Conservation (phyloP, 2,888 invertebrate species). For the Luperina testacea region DNA sequence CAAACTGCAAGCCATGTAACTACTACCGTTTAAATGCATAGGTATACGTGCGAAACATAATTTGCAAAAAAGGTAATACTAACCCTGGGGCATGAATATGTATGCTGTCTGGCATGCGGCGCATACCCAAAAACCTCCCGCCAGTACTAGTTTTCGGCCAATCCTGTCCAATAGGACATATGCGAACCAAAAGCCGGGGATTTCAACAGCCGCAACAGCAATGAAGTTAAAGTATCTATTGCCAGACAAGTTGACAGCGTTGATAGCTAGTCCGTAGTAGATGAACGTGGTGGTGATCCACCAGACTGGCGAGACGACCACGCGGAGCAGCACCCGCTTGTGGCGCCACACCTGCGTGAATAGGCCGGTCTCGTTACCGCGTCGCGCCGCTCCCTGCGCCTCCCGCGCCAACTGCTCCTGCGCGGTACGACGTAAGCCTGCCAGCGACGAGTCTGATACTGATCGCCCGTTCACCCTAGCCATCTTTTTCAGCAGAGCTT, state of each 20-base stretch:
- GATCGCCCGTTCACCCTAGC: constrained; percentile 90
- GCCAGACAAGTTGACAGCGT: constrained; percentile 90
- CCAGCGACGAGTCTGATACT: constrained; percentile 77
- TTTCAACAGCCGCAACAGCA: constrained; percentile 91
- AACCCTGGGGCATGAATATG: constrained; percentile 88
- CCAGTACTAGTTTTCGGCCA: constrained; percentile 90
- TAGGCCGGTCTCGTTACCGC: constrained; percentile 73
- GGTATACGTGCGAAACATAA: not conserved
- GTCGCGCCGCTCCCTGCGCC: constrained; percentile 26
- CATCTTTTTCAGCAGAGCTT: constrained; percentile 90
- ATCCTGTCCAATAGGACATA: constrained; percentile 89
- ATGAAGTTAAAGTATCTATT: constrained; percentile 91
- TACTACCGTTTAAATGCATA: not conserved
- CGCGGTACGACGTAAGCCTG: constrained; percentile 71
- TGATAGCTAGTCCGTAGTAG: constrained; percentile 91
- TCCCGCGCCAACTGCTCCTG: constrained; percentile 70
- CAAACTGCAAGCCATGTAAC: too few species aligned
- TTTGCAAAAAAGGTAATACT: constrained; percentile 40
- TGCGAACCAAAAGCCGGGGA: constrained; percentile 91
- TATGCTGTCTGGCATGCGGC: constrained; percentile 89
- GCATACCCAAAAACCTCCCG: constrained; percentile 89
- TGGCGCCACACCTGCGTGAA: constrained; percentile 76
- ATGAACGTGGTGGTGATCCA: constrained; percentile 91
- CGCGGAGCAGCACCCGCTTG: constrained; percentile 56
- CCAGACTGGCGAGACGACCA: constrained; percentile 62